Conservation (phyloP, 2,113 vertebrate species). For the Podilymbus podiceps region DNA sequence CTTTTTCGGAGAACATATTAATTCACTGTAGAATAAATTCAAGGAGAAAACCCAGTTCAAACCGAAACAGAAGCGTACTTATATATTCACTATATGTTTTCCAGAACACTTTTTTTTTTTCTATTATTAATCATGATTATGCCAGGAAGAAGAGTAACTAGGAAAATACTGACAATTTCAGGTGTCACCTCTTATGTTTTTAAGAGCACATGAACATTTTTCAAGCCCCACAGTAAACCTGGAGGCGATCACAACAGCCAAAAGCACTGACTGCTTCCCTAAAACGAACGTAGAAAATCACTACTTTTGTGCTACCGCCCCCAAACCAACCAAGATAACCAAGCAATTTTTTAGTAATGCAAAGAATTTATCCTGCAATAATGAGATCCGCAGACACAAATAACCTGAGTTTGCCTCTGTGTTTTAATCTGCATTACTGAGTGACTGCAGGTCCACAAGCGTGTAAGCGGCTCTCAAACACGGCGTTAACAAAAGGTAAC, state of each 20-base stretch:
- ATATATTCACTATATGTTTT: fast-evolving
- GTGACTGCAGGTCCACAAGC: too few species aligned
- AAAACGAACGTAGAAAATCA: not conserved
- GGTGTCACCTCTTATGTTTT: not conserved
- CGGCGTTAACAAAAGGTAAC: not conserved
- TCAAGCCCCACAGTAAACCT: not conserved
- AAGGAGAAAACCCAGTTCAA: not conserved
- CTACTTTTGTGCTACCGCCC: too few species aligned
- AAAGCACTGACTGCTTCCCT: not conserved
- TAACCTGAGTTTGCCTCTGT: not conserved
- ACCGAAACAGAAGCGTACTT: not conserved
- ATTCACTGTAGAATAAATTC: not conserved
- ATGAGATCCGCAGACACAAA: not conserved
- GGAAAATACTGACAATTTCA: not conserved
- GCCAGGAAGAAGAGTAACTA: not conserved
- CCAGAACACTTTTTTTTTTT: not conserved
- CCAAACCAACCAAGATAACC: not conserved
- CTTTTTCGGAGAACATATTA: not conserved
- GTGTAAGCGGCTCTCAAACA: not conserved
- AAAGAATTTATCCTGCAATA: not conserved
- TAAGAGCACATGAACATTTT: not conserved
- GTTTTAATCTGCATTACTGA: not conserved
- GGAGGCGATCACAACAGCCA: too few species aligned
- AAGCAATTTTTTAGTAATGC: not conserved
- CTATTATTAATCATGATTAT: not conserved